Conservation (phyloP, 2,797 vertebrate species). For the Otolemur crassicaudatus region DNA sequence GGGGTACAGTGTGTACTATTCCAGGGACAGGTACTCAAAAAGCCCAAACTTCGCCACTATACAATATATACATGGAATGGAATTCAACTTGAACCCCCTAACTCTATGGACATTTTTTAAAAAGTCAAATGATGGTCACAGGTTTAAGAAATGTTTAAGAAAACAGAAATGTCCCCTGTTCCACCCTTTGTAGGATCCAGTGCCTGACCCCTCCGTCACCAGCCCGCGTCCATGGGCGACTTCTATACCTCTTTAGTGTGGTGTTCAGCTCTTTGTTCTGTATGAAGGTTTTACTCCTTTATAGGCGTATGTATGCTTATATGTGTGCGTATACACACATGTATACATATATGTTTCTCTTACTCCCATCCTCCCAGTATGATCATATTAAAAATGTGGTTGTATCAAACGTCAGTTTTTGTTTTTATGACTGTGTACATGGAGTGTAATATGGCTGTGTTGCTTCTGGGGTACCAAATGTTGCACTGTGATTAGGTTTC, state of each 20-base stretch:
- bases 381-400: neutral
- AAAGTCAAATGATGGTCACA: neutral
- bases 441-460: rapidly evolving
- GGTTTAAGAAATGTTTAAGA: no score
- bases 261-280: neutral
- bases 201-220: no score
- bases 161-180: neutral
- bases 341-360: no score
- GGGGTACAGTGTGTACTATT: no score
- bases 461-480: rapidly evolving
- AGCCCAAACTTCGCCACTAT: no score
- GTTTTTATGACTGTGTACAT: rapidly evolving
- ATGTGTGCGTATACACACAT: no score
- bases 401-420: rapidly evolving
- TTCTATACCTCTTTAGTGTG: neutral
- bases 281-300: neutral
- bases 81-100: no score
- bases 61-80: no score
- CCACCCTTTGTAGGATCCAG: neutral
- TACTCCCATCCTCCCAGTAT: rapidly evolving
- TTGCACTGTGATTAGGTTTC: rapidly evolving
- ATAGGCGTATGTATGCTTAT: neutral
- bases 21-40: no score
- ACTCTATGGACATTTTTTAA: no score
- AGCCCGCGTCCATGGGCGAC: neutral